Evolutionary conservation across 2,797 vertebrate species (phyloP), one percentile per base, ranked within the genome.

Genomic region (Halcyon leucocephala): DNA sequence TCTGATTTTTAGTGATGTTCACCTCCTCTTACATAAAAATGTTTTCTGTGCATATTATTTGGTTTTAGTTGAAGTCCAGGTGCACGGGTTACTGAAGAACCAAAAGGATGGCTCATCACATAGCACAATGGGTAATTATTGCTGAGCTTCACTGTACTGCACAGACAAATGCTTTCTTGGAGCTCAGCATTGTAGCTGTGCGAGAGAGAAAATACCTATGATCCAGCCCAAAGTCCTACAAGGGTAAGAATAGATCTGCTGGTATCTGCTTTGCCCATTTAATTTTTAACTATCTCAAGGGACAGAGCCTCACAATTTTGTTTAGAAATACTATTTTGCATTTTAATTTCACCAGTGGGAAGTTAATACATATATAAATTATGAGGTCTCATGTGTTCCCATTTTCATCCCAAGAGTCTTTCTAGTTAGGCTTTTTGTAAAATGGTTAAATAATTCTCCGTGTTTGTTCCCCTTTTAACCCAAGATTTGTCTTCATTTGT

Each of bases 1-100:
- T 98, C 98, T 98, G 98, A 98, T 98, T 98, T 98, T 97, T 97
- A 92, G 96, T 96, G 97, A 97, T 97, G 97, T 97, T 98, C 97
- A 89, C 90, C 97, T 97, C 97, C 95, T 98, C 97, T 96, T 96
- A 97, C 97, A 98, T 98, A 98, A 98, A 97, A 98, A 98, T 98
- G 96, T 97, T 97, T 98, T 98, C 97, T 97, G 96, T 96, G 93
- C 93, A 91, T 97, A 98, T 97, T 96, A 95, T 98, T 96, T 96
- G 84, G 35, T 86, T 84, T 67, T 93, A 92, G 93, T 96, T 96
- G 55, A 87, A 96, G 96, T 95, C 97, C 98, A 98, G 98, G 97
- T 97, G 98, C 96, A 96, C 19, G 95, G 94, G 96, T 91, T 95
- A 85, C 67, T 60, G 93, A 91, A 62, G 95, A 91, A 95, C 61